Base-by-base conservation (phyloP, 2,888 invertebrate genomes). In the Phyto melanocephala region DNA sequence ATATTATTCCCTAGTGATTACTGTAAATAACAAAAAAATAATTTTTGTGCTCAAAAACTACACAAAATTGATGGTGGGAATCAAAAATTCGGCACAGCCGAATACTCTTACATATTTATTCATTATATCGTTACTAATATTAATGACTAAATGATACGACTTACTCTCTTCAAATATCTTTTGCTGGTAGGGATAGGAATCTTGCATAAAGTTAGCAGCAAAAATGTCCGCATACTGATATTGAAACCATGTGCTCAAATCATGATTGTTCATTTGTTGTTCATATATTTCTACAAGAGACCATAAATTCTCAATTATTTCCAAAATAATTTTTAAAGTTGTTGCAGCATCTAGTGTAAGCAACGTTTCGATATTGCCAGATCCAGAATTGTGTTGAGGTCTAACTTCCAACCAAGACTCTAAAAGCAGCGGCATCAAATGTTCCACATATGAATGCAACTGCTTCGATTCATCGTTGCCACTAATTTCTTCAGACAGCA, bases 351-450 rank as follows among this genome's bases (percentile, higher is more conserved):
- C 96, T 82, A 92, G 92, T 82, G 91, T 92, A 17, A 95, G 91
- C 40, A 76, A 45, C 8, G 79, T 76, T 62, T 82, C 82, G 40
- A 93, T 75, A 3, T 86, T 80, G 6, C 85, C 71, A 6, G 85
- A 68, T 8, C 70, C 50, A 8, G 58, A 20, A 24, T 50, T 89
- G 52, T 81, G 80, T 81, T 88, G 91, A 5, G 95, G 94, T 60
- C 93, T 92, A 13, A 95, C 95, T 92, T 97, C 97, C 24, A 96
- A 90, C 96, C 97, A 97, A 63, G 95, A 95, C 89, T 97, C 96
- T 88, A 95, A 93, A 72, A 97, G 92, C 24, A 97, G 91, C 0
- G 97, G 96, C 91, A 97, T 92, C 56, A 97, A 91, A 40, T 93
- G 93, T 80, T 93, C 92, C 35, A 95, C 92, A 88, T 96, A 95